Evolutionary conservation across 2,888 invertebrate species (phyloP).

Genomic region (Hyles lineata): DNA sequence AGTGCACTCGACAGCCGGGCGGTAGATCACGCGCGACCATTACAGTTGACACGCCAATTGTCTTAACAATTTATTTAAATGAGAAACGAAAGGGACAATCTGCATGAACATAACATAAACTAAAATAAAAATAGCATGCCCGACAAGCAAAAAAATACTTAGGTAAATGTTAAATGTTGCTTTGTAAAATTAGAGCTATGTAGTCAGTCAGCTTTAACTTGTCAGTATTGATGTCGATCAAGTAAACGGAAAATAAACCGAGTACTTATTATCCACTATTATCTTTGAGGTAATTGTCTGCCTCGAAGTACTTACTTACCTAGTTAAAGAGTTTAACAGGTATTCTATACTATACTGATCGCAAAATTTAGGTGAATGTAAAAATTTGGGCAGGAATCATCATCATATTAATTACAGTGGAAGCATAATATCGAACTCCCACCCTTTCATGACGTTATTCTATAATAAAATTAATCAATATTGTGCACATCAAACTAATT

Average conservation of each 20-base stretch:
- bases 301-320: too few relatives aligned
- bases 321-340: too few relatives aligned
- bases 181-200: conserved; percentile 48
- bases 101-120: background rate
- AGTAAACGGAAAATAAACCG: background rate
- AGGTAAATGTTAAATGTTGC: conserved; percentile 73
- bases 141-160: conserved; percentile 40
- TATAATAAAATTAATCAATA: too few relatives aligned
- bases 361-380: too few relatives aligned
- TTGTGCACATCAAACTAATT: too few relatives aligned
- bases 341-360: too few relatives aligned
- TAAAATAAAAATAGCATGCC: background rate
- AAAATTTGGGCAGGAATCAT: too few relatives aligned
- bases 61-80: background rate
- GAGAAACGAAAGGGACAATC: conserved; percentile 43
- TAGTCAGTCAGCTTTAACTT: conserved; percentile 29
- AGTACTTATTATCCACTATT: too few relatives aligned
- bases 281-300: too few relatives aligned
- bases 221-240: conserved; percentile 8
- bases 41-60: background rate
- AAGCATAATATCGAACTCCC: too few relatives aligned
- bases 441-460: too few relatives aligned
- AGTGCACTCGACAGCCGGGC: conserved; percentile 70
- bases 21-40: conserved; percentile 59
- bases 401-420: too few relatives aligned